Conservation (phyloP, 2,113 vertebrate genomes). For the Scartelaos histophorus region DNA sequence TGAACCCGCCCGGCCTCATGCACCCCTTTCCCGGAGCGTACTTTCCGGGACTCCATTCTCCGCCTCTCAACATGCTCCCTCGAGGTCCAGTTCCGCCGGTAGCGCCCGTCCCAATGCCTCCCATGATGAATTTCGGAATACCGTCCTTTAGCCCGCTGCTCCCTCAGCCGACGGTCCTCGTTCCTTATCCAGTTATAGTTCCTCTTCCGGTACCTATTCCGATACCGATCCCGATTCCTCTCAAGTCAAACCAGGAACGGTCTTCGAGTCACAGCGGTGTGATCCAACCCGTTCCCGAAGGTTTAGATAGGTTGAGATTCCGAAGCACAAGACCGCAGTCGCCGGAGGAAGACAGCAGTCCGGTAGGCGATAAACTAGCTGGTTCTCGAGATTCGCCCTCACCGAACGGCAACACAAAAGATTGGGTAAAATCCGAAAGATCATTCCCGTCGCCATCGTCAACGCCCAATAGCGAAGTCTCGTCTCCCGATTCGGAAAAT, state of each 20-base stretch:
- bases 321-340: constrained; percentile 79
- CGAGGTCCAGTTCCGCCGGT: constrained; percentile 80
- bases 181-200: constrained; percentile 95
- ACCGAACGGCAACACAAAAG: constrained; percentile 74
- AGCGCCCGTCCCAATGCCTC: constrained; percentile 85
- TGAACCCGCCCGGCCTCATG: constrained; percentile 86
- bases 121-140: constrained; percentile 89
- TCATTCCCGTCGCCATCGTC: constrained; percentile 79
- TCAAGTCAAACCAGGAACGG: constrained; percentile 83
- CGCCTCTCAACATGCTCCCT: constrained; percentile 89
- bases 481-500: constrained; percentile 76
- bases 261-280: constrained; percentile 82
- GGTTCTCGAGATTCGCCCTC: constrained; percentile 81
- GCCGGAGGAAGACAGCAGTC: constrained; percentile 68
- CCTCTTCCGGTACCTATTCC: constrained; percentile 93
- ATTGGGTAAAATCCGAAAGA: constrained; percentile 77
- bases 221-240: constrained; percentile 92
- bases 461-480: constrained; percentile 76
- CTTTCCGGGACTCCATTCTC: constrained; percentile 87
- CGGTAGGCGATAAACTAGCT: constrained; percentile 47
- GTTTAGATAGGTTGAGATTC: constrained; percentile 71
- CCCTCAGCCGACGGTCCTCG: constrained; percentile 90
- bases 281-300: constrained; percentile 86
- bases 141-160: constrained; percentile 90
- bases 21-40: constrained; percentile 87